Evolutionary conservation across 2,797 vertebrate species (phyloP).

Genomic region (Pipistrellus pipistrellus): DNA sequence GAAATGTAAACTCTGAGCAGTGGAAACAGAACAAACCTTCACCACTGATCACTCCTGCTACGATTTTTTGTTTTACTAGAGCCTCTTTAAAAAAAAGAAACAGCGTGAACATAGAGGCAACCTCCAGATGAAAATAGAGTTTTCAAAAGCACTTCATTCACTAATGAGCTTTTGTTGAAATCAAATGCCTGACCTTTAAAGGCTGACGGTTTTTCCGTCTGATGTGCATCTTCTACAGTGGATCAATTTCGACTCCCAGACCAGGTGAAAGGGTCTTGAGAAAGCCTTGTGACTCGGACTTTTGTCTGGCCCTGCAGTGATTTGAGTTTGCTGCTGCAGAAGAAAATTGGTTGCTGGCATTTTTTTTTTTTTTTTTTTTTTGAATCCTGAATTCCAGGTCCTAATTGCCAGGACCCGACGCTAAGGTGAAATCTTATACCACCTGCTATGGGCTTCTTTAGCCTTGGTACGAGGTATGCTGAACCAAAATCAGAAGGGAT

Average conservation of each 20-base stretch:
- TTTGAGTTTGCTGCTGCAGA: neutral
- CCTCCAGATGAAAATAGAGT: neutral
- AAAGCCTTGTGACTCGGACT: neutral
- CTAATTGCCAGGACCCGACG: neutral
- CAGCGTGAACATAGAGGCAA: constrained; percentile 28
- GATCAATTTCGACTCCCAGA: neutral
- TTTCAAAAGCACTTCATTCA: constrained; percentile 39
- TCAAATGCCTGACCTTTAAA: constrained; percentile 53
- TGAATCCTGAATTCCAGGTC: constrained; percentile 54
- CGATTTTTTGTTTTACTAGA: neutral
- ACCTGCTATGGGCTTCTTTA: neutral
- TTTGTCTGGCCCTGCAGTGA: neutral
- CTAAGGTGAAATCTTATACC: neutral
- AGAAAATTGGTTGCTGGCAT: constrained; percentile 6
- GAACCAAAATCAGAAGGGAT: neutral
- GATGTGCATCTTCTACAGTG: constrained; percentile 11
- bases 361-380: neutral
- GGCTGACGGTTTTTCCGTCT: constrained; percentile 1
- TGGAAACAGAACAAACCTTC: constrained; percentile 41
- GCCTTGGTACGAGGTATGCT: neutral
- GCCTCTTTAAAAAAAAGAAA: neutral
- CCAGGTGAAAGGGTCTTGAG: neutral
- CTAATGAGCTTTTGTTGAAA: constrained; percentile 61
- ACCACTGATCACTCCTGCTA: neutral
- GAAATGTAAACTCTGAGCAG: constrained; percentile 41